These are phyloP conservation scores for Lapara coniferarum DNA, from an alignment of 2,888 invertebrate genomes.

Conservation along the genomic window DNA sequence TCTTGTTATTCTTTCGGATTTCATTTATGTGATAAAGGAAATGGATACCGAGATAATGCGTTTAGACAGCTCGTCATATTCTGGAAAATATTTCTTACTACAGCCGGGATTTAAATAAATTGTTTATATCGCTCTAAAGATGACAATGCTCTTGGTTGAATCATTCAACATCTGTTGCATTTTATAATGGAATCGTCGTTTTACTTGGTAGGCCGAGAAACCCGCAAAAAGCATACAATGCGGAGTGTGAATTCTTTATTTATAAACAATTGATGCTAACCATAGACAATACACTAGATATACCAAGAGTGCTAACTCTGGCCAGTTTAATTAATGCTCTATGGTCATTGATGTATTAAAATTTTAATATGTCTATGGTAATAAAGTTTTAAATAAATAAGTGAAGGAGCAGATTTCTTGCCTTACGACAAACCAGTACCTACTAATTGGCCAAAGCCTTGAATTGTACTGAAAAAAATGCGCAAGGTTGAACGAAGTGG, in stretches of 20 bases:
- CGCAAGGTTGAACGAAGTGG: too few species aligned
- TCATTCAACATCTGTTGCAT: not conserved
- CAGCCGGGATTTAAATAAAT: too few species aligned
- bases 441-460: too few species aligned
- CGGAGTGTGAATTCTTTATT: not conserved
- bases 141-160: not conserved
- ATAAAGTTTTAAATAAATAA: too few species aligned
- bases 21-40: not conserved
- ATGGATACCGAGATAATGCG: not conserved
- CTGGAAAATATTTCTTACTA: not conserved
- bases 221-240: not conserved
- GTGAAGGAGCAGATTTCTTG: too few species aligned
- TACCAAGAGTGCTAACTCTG: not conserved
- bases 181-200: not conserved
- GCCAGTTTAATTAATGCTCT: too few species aligned
- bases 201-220: not conserved
- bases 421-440: too few species aligned
- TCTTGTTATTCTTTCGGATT: slow-evolving; percentile 14
- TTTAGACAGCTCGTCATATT: not conserved
- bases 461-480: too few species aligned
- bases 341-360: too few species aligned
- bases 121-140: not conserved
- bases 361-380: too few species aligned
- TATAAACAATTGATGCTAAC: not conserved
- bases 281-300: too few species aligned